Evolutionary conservation across 2,888 invertebrate genomes (phyloP).

Genomic region (Phyto melanocephala): DNA sequence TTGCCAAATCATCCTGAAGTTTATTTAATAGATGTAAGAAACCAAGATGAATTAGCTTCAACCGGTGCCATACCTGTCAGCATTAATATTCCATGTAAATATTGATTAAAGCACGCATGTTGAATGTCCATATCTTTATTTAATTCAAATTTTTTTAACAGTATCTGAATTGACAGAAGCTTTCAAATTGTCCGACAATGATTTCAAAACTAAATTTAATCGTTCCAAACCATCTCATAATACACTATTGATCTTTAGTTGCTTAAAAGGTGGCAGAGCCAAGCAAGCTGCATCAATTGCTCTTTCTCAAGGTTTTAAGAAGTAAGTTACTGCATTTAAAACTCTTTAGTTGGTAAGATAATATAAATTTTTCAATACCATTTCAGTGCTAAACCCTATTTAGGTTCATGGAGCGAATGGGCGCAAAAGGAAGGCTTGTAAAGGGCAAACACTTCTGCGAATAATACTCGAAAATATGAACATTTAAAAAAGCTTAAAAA

Average conservation of each 20-base stretch:
- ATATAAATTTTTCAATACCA: not conserved
- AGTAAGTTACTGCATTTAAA: conserved; percentile 68
- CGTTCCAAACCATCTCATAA: conserved; percentile 82
- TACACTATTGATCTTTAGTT: conserved; percentile 84
- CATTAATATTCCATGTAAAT: conserved; percentile 88
- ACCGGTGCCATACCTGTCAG: conserved; percentile 87
- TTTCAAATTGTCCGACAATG: conserved; percentile 71
- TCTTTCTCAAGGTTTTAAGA: conserved; percentile 72
- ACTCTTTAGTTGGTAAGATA: not conserved
- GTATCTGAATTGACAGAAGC: conserved; percentile 74
- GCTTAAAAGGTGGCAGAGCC: conserved; percentile 85
- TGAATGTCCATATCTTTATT: too few species aligned
- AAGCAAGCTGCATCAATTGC: conserved; percentile 82
- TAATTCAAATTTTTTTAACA: conserved; percentile 66
- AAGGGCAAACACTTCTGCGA: not conserved
- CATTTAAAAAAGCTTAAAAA: too few species aligned
- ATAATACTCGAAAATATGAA: not conserved
- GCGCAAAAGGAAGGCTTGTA: conserved; percentile 72
- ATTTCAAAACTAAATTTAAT: conserved; percentile 77
- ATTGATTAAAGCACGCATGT: too few species aligned
- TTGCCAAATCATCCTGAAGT: conserved; percentile 79
- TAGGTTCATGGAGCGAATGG: conserved; percentile 79
- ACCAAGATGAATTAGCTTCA: conserved; percentile 85
- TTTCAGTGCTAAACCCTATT: conserved; percentile 75
- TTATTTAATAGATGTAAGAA: conserved; percentile 87